Base-by-base conservation (phyloP, 1,140 invertebrate species). In the Leptonema lineaticorne region DNA sequence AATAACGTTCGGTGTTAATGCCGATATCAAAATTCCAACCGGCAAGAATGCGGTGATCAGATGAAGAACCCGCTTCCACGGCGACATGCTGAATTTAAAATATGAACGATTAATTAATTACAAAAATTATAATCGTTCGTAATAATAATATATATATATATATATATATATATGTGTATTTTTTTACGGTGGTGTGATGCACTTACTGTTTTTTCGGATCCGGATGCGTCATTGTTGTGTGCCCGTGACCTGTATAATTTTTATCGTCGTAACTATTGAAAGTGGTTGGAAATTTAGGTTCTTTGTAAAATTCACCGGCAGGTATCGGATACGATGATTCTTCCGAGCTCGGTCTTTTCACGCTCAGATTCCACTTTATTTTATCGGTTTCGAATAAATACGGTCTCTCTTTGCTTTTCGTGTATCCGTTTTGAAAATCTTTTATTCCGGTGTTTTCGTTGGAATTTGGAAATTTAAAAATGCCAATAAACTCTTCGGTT, bases 31-130 rank as follows among this genome's bases (percentile, higher is more conserved):
- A n/a, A 83, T 67, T 1, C 81, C 81, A 37, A 83, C 79, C 3
- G 82, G 82, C 45, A 83, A 75, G 66, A 82, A 78, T 45, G 82
- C 78, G 6, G 81, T 78, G 57, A 82, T 70, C 71, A 82, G 74
- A 70, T 80, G 78, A 7, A 81, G 74, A 27, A 79, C 75, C 73
- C 78, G 79, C 68, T 80, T 81, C 78, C 76, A 80, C n/a, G 78
- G 76, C 16, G 70, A 72, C 16, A 58, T 22, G 2, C 70, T 72
- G 46, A 26, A 67, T 16, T 20, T 37, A 56, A 8, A 53, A 6
- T 14, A 59, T 6, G 20, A 24, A 24, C 9, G n/a, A 22, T 3
- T 53, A 7, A 27, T 53, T 53, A 53, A 2, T 45, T 2, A 4
- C 3, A n/a, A 9, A 7, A 45, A 2, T 14, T 45, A n/a, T 14